Evolutionary conservation across 2,113 vertebrate species (phyloP).

Genomic region (Colaptes auratus): DNA sequence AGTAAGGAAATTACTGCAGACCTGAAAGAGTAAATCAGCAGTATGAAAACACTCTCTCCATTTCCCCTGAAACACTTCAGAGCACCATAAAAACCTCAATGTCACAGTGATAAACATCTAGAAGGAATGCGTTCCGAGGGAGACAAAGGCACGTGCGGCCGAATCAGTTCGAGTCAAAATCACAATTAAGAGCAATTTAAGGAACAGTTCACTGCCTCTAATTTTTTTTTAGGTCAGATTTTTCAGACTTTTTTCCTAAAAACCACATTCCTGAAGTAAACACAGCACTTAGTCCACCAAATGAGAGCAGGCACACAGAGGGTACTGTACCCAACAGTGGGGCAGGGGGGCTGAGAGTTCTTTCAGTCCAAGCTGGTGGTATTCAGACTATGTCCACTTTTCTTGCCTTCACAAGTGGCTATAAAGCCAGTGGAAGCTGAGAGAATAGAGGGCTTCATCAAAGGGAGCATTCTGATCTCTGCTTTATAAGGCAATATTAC

Average conservation of each 20-base stretch:
- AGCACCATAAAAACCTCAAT: conserved; percentile 74
- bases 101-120: conserved; percentile 73
- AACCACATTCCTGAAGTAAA: background rate
- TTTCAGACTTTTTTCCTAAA: background rate
- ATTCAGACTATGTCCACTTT: background rate
- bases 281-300: background rate
- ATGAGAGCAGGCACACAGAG: background rate
- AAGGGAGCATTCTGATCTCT: background rate
- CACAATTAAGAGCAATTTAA: conserved; percentile 18
- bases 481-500: background rate
- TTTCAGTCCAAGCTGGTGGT: background rate
- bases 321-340: background rate
- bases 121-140: conserved; percentile 56
- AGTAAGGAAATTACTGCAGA: conserved; percentile 76
- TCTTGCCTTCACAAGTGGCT: background rate
- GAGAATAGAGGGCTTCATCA: background rate
- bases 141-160: conserved; percentile 26
- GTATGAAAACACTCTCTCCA: conserved; percentile 78
- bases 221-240: background rate
- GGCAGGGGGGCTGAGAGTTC: background rate
- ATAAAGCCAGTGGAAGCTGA: background rate
- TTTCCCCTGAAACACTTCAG: conserved; percentile 81
- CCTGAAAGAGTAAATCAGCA: conserved; percentile 80
- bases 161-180: conserved; percentile 53
- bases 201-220: background rate